These are phyloP conservation scores for Cuculus canorus DNA, from an alignment of 2,797 vertebrate species.

Conservation along the genomic window DNA sequence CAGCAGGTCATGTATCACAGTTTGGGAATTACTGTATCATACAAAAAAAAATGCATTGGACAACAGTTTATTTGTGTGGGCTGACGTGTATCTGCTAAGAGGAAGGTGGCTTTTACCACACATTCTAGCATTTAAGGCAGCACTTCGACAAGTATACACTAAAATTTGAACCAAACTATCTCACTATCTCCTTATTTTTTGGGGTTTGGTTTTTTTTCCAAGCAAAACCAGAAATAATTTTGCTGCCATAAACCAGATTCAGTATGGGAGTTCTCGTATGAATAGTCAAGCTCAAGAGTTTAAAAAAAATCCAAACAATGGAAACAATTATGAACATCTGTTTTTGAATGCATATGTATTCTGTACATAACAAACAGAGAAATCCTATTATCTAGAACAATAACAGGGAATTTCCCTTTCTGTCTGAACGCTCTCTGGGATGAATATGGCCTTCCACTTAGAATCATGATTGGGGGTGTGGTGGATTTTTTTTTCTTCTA, in stretches of 20 bases:
- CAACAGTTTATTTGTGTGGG: background rate
- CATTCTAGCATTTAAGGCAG: background rate
- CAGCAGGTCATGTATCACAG: background rate
- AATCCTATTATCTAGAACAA: slow-evolving; percentile 61
- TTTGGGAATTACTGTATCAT: background rate
- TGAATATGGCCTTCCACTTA: background rate
- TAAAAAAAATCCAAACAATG: slow-evolving; percentile 56
- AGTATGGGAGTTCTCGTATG: slow-evolving; percentile 29
- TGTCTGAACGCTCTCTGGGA: background rate
- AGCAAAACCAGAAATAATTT: slow-evolving; percentile 40
- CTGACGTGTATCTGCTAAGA: background rate
- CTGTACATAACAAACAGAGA: slow-evolving; percentile 48
- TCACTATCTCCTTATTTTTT: background rate
- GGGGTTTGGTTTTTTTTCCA: background rate
- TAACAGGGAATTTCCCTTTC: slow-evolving; percentile 66
- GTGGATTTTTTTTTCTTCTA: background rate
- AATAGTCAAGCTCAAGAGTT: slow-evolving; percentile 54
- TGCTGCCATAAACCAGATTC: slow-evolving; percentile 52
- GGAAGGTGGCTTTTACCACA: background rate
- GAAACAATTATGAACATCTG: slow-evolving; percentile 37
- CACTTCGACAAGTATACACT: background rate
- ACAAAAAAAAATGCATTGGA: background rate
- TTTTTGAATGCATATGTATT: slow-evolving; percentile 61
- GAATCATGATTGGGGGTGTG: background rate
- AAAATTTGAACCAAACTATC: background rate